Percentiles rank a stretch among this genome's conserved stretches.
These are phyloP conservation scores for Drosophila ogumai DNA, from an alignment of 1,140 invertebrate genomes.

Conservation along the genomic window DNA sequence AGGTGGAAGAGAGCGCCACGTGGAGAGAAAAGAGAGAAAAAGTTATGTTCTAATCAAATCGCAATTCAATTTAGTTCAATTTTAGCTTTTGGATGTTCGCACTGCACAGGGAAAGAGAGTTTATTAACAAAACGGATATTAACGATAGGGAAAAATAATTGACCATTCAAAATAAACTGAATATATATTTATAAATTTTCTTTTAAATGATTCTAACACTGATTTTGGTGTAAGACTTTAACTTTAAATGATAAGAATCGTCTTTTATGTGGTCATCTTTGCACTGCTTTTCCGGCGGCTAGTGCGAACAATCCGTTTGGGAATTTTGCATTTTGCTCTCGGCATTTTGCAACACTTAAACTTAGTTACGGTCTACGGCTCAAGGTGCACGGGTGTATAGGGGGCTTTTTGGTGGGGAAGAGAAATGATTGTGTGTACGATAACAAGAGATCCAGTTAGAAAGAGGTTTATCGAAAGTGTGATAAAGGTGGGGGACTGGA, in stretches of 20 bases:
- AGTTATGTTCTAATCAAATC: conserved; percentile 76
- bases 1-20: conserved; percentile 67
- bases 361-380: conserved; percentile 32
- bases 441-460: conserved; percentile 22
- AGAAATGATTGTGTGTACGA: conserved; percentile 17
- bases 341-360: conserved; percentile 51
- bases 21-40: conserved; percentile 82
- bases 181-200: neutral
- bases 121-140: no score
- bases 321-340: conserved; percentile 38
- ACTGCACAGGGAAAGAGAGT: conserved; percentile 8
- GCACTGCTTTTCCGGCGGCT: neutral
- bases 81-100: conserved; percentile 32
- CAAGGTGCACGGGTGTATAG: conserved; percentile 27
- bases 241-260: neutral
- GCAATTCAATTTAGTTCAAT: conserved; percentile 47
- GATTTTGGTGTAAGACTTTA: neutral
- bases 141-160: neutral
- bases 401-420: neutral
- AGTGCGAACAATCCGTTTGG: conserved; percentile 35
- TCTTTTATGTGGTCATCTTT: neutral
- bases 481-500: conserved; percentile 7
- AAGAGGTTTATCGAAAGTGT: conserved; percentile 1
- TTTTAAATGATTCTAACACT: neutral
- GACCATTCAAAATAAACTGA: neutral